Evolutionary conservation across 2,113 vertebrate species (phyloP), one percentile per base, ranked within the genome.

Genomic region (Lampris incognitus): DNA sequence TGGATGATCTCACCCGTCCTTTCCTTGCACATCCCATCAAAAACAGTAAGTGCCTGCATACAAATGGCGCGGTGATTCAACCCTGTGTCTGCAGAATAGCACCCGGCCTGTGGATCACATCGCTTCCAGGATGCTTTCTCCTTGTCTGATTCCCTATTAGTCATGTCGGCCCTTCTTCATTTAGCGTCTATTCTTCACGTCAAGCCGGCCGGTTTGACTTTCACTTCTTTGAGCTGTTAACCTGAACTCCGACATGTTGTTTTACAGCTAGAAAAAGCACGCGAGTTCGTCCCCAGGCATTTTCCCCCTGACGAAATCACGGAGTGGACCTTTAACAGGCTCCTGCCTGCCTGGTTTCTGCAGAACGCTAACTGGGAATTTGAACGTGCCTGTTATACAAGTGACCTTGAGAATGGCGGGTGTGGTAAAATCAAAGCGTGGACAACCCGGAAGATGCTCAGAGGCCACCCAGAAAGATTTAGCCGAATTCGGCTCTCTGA

Each of bases 371-470:
- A 79, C n/a, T 64, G 39, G 0, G 9, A 66, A 54, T 72, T 7
- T 1, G 50, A 56, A 65, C 40, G 61, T 49, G 1, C 39, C 52
- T 63, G 74, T 72, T 84, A 66, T 79, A 69, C 61, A 80, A 74
- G 54, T 77, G 68, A 88, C 76, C 85, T 88, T 85, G 76, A 76
- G 57, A 66, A 74, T 66, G 68, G 13, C 54, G 56, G 73, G 64
- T 84, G 64, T 39, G 44, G 66, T 50, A 79, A 63, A 85, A 84
- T 84, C 56, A 84, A 80, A 89, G 67, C 83, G 66, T 36, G 6
- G 1, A 59, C 61, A 71, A 76, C 64, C 76, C 76, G 64, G 49
- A 57, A 71, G 65, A 67, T 44, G 4, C 50, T 51, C 8, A 51
- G 50, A 11, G 6, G 50, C 50, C 10, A 1, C 36, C 41, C 10